These are phyloP conservation scores for Myopa testacea DNA, from an alignment of 2,888 invertebrate genomes.

Conservation along the genomic window DNA sequence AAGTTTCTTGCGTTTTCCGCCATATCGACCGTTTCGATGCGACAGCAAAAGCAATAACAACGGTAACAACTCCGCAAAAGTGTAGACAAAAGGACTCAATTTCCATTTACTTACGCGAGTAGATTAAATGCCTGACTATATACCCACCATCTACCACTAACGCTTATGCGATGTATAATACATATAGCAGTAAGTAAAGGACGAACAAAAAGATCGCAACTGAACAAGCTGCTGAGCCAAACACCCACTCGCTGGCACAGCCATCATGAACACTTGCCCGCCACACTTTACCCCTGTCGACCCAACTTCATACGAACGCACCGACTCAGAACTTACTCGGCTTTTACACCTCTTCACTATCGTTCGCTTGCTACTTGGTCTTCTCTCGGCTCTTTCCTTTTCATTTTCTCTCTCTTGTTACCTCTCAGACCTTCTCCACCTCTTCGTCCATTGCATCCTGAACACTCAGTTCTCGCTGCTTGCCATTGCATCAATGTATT, in stretches of 20 bases:
- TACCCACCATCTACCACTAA: not conserved
- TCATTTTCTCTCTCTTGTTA: not conserved
- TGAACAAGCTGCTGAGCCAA: not conserved
- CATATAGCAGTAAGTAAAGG: constrained; percentile 1
- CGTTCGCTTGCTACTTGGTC: not conserved
- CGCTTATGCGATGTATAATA: not conserved
- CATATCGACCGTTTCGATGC: not conserved
- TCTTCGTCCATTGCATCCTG: not conserved
- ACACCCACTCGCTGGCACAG: constrained; percentile 7
- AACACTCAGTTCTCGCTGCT: not conserved
- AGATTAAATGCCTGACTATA: not conserved
- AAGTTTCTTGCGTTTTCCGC: not conserved
- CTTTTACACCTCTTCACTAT: not conserved
- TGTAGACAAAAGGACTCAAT: constrained; percentile 32
- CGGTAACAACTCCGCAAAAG: constrained; percentile 27
- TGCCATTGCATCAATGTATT: constrained; percentile 35
- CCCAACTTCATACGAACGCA: constrained; percentile 10
- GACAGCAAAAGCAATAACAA: constrained; percentile 11
- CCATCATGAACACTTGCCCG: not conserved
- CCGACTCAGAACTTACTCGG: not conserved
- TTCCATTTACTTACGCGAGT: constrained; percentile 19
- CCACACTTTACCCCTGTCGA: not conserved
- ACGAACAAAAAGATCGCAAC: constrained; percentile 11
- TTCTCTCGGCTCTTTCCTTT: not conserved
- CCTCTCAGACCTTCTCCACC: not conserved